Evolutionary conservation across 1,140 invertebrate genomes (phyloP).

Genomic region (Procambarus virginalis): DNA sequence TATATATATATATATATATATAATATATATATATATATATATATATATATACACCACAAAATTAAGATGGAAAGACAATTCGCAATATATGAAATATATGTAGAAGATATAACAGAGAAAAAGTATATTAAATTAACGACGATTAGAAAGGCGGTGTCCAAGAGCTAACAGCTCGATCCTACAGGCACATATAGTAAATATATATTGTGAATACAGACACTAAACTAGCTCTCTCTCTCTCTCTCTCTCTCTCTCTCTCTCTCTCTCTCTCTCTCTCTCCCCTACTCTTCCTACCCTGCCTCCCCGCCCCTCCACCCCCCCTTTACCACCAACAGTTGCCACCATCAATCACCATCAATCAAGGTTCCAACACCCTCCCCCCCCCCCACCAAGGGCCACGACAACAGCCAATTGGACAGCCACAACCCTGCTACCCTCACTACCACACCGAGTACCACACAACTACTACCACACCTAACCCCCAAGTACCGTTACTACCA

Average conservation of each 20-base stretch:
- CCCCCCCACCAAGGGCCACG: no score
- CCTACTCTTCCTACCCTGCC: background rate
- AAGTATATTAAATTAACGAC: no score
- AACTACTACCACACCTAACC: no score
- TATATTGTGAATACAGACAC: no score
- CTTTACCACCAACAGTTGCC: background rate
- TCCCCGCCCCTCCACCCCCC: background rate
- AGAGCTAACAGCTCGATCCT: no score
- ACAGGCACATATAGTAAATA: no score
- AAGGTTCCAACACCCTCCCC: no score
- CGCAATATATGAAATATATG: no score
- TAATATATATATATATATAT: constrained; percentile 17
- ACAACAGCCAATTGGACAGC: background rate
- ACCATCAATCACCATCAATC: background rate
- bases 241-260: constrained; percentile 14
- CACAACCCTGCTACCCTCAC: background rate
- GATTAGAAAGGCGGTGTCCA: no score
- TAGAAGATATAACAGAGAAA: background rate
- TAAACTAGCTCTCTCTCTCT: background rate
- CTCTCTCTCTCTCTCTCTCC: background rate
- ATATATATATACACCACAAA: background rate
- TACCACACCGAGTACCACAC: background rate
- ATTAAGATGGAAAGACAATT: background rate
- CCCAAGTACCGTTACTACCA: no score
- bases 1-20: constrained; percentile 25